A percentile compares a stretch with the other conserved stretches of the same genome.
phyloP scores from a whole-genome alignment of 2,888 invertebrate species.

The Cosmopolites sordidus region DNA sequence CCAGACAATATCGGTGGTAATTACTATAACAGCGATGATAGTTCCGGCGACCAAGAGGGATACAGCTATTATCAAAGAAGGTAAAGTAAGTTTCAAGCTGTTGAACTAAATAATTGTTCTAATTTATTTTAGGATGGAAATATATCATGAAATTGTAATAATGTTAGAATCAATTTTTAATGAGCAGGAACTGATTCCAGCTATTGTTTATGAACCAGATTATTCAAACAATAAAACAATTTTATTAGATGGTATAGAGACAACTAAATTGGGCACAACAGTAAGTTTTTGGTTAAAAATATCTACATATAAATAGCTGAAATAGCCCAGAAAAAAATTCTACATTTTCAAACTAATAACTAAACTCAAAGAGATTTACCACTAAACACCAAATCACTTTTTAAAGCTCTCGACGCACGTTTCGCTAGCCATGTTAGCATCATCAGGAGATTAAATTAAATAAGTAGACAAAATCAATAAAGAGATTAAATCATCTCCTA shows the following conservation, averaged over 20 bases:
- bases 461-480: too few species aligned
- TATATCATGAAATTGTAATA: slow-evolving; percentile 80
- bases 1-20: slow-evolving; percentile 83
- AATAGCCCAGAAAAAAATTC: too few species aligned
- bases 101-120: background rate
- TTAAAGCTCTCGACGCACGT: too few species aligned
- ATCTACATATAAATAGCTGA: too few species aligned
- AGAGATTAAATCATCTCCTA: too few species aligned
- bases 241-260: slow-evolving; percentile 25
- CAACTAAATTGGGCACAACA: slow-evolving; percentile 14
- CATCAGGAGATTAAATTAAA: too few species aligned
- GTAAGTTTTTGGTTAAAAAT: slow-evolving; percentile 19
- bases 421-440: too few species aligned
- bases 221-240: slow-evolving; percentile 24
- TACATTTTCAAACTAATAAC: too few species aligned
- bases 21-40: slow-evolving; percentile 81
- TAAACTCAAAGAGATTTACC: too few species aligned
- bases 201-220: slow-evolving; percentile 11
- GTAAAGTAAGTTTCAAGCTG: slow-evolving; percentile 22
- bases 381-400: too few species aligned
- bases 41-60: slow-evolving; percentile 78
- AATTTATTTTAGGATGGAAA: slow-evolving; percentile 64
- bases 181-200: slow-evolving; percentile 28
- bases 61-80: slow-evolving; percentile 38
- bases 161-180: slow-evolving; percentile 67